Base-by-base conservation (phyloP, 2,113 vertebrate genomes). In the Oreamnos americanus region DNA sequence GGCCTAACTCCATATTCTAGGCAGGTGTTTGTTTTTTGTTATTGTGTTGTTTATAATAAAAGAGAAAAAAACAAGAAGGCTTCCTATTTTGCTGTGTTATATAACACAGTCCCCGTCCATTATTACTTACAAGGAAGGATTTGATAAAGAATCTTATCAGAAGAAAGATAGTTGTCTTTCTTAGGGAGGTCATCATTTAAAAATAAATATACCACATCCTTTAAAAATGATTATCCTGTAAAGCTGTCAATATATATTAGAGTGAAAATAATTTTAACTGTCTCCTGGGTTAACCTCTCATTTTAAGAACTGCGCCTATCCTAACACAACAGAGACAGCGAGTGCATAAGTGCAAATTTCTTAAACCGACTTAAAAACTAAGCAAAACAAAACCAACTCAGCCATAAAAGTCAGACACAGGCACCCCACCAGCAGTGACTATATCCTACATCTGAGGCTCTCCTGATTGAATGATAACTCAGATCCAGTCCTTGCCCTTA, bases 21-120 rank as follows among this genome's bases (percentile, higher is more conserved):
- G 57, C 67, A 91, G 30, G 36, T 81, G 15, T 49, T 62, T 62
- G 26, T 23, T 49, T 45, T 28, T 55, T 28, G 76, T 12, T 57
- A 16, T 13, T 87, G 67, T 51, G 39, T 33, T 23, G 13, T 47
- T 79, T 71, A 53, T 84, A 53, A 19, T 47, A 91, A 30, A 49
- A 76, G 43, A 17, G 16, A 3, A 23, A 51, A 62, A 53, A 78
- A 2, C 14, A 86, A 64, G 28, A 90, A 36, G 57, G 2, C 62
- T 89, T 90, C 83, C 81, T 28, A 62, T 74, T 91, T 87, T 98
- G 60, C 49, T 98, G 43, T 94, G 33, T 98, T 98, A 98, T 45
- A 10, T 97, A 97, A 98, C 86, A 33, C 39, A 5, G 33, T 79
- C 14, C 83, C 8, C 12, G 43, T n/a, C 33, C 92, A 2, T 53